Evolutionary conservation across 2,797 vertebrate genomes (phyloP), one percentile per base, ranked within the genome.

Genomic region (Falco concolor): DNA sequence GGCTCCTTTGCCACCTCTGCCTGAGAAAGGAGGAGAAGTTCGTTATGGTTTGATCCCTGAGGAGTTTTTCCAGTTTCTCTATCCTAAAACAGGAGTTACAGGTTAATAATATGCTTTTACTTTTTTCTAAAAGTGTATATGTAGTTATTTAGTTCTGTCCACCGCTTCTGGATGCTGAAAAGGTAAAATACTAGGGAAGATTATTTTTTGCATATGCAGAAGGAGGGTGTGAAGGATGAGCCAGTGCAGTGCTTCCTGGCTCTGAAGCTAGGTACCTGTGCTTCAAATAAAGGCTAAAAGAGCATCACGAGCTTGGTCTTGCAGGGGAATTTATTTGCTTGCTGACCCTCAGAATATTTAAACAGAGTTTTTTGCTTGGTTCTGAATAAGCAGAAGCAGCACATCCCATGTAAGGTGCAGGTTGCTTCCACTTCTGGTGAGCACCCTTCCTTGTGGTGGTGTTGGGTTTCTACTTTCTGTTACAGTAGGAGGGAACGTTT

Each of bases 61-160:
- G 91, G 99, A 99, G 94, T 90, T 99, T 38, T 99, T 99, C 96
- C 98, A 99, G 96, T 98, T 99, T 65, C 97, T 99, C 28, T 99
- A 99, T 93, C 99, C 99, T 45, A 99, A 99, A 98, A 99, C 99
- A 49, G 99, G 99, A 89, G 99, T 99, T 53, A 99, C 99, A 97
- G 99, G 99, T 99, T 64, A 96, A 97, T 70, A 54, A 54, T 4
- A n/a, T 9, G 2, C 7, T 34, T 32, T 9, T 24, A 1, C n/a
- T 3, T 23, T 23, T 59, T 77, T 30, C 13, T 6, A 22, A 36
- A 18, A 25, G 20, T 4, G 1, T 12, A 4, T 30, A 5, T 53
- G 56, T 49, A 28, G 4, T 36, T 24, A 1, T 0, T 6, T 65
- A 28, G 9, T 56, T 57, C 38, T 65, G 12, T 8, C 23, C 9